Evolutionary conservation across 2,888 invertebrate species (phyloP).

Genomic region (Monochamus alternatus): DNA sequence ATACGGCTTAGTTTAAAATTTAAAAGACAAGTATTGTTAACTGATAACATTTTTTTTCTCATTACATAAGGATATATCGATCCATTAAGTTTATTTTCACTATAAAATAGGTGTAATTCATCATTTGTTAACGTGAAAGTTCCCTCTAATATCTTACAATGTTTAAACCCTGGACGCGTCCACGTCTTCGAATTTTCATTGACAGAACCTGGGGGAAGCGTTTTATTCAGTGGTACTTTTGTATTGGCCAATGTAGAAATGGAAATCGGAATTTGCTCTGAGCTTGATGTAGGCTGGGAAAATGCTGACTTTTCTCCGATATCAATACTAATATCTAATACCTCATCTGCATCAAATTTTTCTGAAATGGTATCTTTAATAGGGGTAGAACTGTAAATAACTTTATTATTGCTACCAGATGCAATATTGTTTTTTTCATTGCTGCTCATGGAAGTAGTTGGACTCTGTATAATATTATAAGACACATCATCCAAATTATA

Average conservation of each 20-base stretch:
- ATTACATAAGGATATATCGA: background rate
- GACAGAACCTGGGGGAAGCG: background rate
- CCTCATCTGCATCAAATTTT: background rate
- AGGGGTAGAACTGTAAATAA: background rate
- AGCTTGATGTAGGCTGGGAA: background rate
- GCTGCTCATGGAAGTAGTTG: too few species aligned
- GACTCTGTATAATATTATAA: too few species aligned
- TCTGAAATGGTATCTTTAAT: background rate
- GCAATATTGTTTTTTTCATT: too few species aligned
- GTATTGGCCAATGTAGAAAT: background rate
- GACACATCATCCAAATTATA: too few species aligned
- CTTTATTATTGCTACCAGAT: background rate
- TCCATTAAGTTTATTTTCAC: background rate
- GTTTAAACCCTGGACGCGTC: background rate
- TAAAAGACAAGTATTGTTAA: background rate
- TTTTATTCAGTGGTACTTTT: background rate
- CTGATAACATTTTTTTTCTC: background rate
- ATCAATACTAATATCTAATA: background rate
- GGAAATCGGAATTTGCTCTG: background rate
- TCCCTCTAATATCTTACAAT: conserved; percentile 1
- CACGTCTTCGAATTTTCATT: background rate
- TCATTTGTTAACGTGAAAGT: background rate
- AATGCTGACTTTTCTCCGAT: too few species aligned
- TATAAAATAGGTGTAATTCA: background rate
- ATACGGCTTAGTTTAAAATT: background rate